Base-by-base conservation (phyloP, 2,113 vertebrate genomes). In the Harpagus bidentatus region DNA sequence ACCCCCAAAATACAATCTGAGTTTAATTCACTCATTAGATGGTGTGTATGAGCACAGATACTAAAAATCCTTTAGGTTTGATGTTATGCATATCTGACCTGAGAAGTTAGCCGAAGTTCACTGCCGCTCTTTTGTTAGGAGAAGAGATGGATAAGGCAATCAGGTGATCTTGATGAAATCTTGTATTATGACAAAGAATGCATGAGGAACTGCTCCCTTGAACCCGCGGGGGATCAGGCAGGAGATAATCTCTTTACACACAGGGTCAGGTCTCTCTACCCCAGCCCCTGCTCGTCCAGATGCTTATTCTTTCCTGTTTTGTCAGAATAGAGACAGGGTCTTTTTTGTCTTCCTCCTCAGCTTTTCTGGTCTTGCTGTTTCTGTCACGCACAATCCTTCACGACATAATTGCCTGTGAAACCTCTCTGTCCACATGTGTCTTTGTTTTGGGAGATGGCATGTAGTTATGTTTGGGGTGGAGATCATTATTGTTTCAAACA, bases 401-500 rank as follows among this genome's bases (percentile, higher is more conserved):
- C 79, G 94, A 58, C 22, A 62, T 86, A 95, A 94, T 85, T 96
- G 82, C 67, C 92, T 93, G 67, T 66, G 80, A 95, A 95, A 90
- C 79, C 82, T 92, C 71, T 94, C 74, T 93, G 94, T 92, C 93
- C 90, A 96, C 94, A 96, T 92, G 82, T 96, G 95, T 96, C 95
- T 96, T 92, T 95, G 95, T 88, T 97, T 97, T 95, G 50, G n/a
- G 47, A 92, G 82, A 94, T 63, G 92, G 80, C 96, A 93, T 66
- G 65, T 93, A 95, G 82, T 88, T 93, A 55, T 96, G 76, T 94
- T 90, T 96, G 88, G 95, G 96, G 95, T 94, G 96, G 96, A 95
- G 97, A 93, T 81, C 72, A 83, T 96, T 96, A 97, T 95, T 96
- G 95, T 97, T 97, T 96, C 90, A 96, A 96, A 93, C 92, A 95